Base-by-base conservation (phyloP, 2,888 invertebrate genomes). In the Drepanosiphum platanoidis region DNA sequence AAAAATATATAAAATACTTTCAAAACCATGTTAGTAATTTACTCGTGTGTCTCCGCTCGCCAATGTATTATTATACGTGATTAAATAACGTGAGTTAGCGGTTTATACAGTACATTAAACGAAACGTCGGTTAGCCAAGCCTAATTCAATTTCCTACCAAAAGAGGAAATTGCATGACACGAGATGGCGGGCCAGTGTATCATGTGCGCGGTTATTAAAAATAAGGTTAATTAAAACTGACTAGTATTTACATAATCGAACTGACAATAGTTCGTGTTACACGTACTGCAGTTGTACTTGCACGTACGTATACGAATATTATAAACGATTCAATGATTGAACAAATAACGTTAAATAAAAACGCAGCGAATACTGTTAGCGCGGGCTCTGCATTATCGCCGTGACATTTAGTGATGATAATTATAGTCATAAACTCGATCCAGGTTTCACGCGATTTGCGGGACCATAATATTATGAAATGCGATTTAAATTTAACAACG, bases 81-180 rank as follows among this genome's bases (percentile, higher is more conserved):
- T 84, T 84, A 84, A 77, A 77, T 68, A 75, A 75, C 68, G 32
- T 68, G 68, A 84, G 66, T 68, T 68, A 52, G 77, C 58, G 70
- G 64, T 84, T 75, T 39, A 70, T 52, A 74, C n/a, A 83, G n/a
- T 34, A 74, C 83, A 83, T 83, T 84, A 84, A 84, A 84, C 84
- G 68, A 68, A 66, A 68, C 68, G 34, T 27, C 27, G n/a, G 66
- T 84, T 77, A 52, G 75, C 68, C 74, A 68, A 84, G 34, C 84
- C 75, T 77, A 84, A 84, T 75, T 84, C 84, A 84, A 84, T 84
- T 84, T 84, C 77, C 84, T 58, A 84, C 58, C 58, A 70, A 70
- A 68, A 84, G 75, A 84, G 84, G 77, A 84, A 84, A 84, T 68
- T 70, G 66, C 84, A 68, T 68, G 84, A 84, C 75, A 75, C 61